phyloP scores from a whole-genome alignment of 2,888 invertebrate genomes.

The Spialia ferax region DNA sequence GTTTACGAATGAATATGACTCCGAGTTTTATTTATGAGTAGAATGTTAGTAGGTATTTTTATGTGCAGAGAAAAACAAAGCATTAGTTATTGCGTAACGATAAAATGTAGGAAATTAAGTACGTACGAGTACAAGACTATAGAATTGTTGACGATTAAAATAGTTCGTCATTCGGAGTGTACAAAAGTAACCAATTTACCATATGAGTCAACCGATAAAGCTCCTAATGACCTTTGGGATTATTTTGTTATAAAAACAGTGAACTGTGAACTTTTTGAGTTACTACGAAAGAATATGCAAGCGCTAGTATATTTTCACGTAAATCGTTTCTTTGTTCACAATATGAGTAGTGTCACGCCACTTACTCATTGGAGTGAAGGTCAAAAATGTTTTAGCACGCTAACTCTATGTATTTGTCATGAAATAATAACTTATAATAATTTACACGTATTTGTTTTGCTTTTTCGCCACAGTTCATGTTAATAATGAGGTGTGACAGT shows the following conservation, averaged over 20 bases:
- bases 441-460: not conserved
- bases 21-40: no score
- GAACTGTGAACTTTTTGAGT: constrained; percentile 8
- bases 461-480: not conserved
- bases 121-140: no score
- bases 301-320: constrained; percentile 3
- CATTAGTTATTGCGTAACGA: no score
- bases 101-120: no score
- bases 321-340: constrained; percentile 39
- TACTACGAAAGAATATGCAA: not conserved
- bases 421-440: constrained; percentile 13
- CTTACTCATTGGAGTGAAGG: constrained; percentile 44
- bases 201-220: not conserved
- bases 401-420: constrained; percentile 23
- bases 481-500: not conserved
- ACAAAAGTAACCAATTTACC: no score
- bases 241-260: not conserved
- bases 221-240: not conserved
- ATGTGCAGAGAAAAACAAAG: no score
- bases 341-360: constrained; percentile 41
- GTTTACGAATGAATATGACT: no score
- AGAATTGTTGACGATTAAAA: no score
- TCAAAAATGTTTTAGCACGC: constrained; percentile 31
- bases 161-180: no score
- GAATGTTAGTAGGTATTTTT: no score